Evolutionary conservation across 2,888 invertebrate species (phyloP).

Genomic region (Netelia melanura): DNA sequence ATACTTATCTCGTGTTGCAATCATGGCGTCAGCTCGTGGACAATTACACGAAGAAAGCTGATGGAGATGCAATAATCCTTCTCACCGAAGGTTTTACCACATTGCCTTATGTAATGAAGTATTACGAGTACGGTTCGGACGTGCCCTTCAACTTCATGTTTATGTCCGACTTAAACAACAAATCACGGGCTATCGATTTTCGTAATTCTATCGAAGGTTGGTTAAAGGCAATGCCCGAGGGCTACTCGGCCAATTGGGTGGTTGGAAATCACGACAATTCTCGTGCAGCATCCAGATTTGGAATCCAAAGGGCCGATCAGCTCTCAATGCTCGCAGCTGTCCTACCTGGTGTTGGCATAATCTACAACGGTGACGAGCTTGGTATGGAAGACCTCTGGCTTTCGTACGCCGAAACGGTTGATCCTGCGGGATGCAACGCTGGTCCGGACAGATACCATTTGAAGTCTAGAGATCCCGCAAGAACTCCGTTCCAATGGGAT

Average conservation of each 20-base stretch:
- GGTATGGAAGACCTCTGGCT: conserved; percentile 89
- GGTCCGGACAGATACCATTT: conserved; percentile 87
- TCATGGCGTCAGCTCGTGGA: conserved; percentile 87
- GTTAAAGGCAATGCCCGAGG: conserved; percentile 86
- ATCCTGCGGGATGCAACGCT: conserved; percentile 88
- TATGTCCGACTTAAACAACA: conserved; percentile 83
- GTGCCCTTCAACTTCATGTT: conserved; percentile 90
- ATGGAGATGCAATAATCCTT: conserved; percentile 85
- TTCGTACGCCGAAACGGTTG: conserved; percentile 88
- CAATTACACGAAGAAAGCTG: conserved; percentile 85
- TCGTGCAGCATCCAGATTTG: conserved; percentile 85
- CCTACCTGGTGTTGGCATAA: conserved; percentile 87
- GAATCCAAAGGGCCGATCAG: conserved; percentile 85
- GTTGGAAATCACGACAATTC: conserved; percentile 87
- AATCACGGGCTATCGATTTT: conserved; percentile 86
- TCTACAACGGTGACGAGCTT: conserved; percentile 94
- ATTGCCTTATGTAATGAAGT: conserved; percentile 86
- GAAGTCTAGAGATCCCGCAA: conserved; percentile 79
- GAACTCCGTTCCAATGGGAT: conserved; percentile 90
- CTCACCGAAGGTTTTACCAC: conserved; percentile 88
- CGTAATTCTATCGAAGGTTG: conserved; percentile 86
- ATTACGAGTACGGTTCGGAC: conserved; percentile 75
- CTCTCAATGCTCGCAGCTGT: conserved; percentile 87
- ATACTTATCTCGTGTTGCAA: conserved; percentile 84
- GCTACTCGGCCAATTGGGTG: conserved; percentile 89